Evolutionary conservation across 2,113 vertebrate genomes (phyloP).

Genomic region (Egretta garzetta): DNA sequence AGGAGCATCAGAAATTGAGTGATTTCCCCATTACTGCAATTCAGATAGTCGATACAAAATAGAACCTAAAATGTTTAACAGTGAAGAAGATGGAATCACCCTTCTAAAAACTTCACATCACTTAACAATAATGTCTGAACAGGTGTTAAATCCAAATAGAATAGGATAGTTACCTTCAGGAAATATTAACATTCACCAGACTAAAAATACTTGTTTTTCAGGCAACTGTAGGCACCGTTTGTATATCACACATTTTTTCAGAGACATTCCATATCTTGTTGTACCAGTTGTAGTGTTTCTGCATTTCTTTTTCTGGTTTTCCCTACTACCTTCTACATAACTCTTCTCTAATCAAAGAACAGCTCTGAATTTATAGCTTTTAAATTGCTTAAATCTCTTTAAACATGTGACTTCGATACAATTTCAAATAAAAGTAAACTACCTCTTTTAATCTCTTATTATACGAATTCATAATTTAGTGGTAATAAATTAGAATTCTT

Average conservation of each 20-base stretch:
- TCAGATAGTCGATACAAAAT: constrained; percentile 32
- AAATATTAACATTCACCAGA: constrained; percentile 38
- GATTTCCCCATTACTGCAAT: constrained; percentile 55
- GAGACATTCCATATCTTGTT: neutral
- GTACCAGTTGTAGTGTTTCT: neutral
- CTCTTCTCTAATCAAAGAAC: neutral
- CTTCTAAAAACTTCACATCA: neutral
- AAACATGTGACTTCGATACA: neutral
- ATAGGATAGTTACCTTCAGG: constrained; percentile 20
- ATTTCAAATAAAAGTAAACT: neutral
- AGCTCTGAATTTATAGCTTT: neutral
- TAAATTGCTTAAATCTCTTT: neutral
- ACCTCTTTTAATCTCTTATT: neutral
- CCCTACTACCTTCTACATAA: neutral
- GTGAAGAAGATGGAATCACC: constrained; percentile 33
- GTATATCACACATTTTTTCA: neutral
- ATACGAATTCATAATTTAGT: neutral
- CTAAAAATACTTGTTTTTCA: constrained; percentile 28
- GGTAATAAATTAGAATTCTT: neutral
- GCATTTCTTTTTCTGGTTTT: neutral
- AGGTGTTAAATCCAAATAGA: constrained; percentile 30
- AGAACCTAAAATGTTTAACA: constrained; percentile 42
- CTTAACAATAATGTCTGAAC: constrained; percentile 22
- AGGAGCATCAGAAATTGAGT: constrained; percentile 46
- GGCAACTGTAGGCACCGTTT: neutral